Percentiles rank a stretch among this genome's conserved stretches.
phyloP scores from a whole-genome alignment of 1,140 invertebrate species.

The Brachystomella parvula region DNA sequence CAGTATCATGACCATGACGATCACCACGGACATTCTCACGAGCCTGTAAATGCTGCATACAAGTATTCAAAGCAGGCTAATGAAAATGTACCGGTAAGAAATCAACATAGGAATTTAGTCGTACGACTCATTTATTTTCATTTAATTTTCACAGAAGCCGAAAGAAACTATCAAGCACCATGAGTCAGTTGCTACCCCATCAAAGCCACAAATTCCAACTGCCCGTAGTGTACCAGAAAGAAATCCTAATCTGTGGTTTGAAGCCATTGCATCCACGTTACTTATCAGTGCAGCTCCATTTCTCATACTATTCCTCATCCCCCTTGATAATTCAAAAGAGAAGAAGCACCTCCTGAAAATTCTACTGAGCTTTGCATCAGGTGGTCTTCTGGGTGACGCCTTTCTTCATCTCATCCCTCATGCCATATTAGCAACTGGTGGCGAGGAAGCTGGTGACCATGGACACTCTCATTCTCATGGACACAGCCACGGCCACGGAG shows the following conservation, averaged over 20 bases:
- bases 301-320: constrained; percentile 86
- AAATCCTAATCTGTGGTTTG: constrained; percentile 57
- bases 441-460: constrained; percentile 45
- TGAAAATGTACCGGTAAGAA: constrained; percentile 28
- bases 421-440: constrained; percentile 58
- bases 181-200: not conserved
- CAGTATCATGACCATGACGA: constrained; percentile 28
- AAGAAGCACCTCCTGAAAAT: constrained; percentile 78
- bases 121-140: not conserved
- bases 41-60: constrained; percentile 50
- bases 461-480: constrained; percentile 50
- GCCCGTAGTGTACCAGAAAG: not conserved
- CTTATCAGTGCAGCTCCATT: constrained; percentile 91
- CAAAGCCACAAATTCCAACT: not conserved
- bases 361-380: constrained; percentile 86
- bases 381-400: constrained; percentile 88
- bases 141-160: constrained; percentile 3
- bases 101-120: not conserved
- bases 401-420: constrained; percentile 95
- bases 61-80: constrained; percentile 70
- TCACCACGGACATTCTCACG: constrained; percentile 43
- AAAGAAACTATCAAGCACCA: constrained; percentile 6
- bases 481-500: constrained; percentile 45
- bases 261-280: constrained; percentile 77
- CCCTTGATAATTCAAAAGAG: constrained; percentile 75